A percentile compares a stretch with the other conserved stretches of the same genome.
Conservation (phyloP, 2,797 vertebrate genomes). For the Percopsis omiscomaycus region DNA sequence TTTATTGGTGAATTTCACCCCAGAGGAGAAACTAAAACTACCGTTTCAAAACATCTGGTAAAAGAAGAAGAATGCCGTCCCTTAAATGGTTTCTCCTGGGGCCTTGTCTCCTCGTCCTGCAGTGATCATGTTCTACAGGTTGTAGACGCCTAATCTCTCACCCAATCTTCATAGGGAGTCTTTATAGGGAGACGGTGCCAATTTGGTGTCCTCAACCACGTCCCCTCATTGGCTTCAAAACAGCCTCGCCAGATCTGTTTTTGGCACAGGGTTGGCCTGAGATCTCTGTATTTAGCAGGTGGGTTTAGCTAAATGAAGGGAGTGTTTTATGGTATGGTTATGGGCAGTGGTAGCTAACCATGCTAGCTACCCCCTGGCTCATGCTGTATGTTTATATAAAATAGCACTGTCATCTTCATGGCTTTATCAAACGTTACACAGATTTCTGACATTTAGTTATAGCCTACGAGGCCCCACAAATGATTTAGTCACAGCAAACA, state of each 20-base stretch:
- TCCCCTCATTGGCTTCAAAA: neutral
- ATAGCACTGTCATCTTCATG: too few relatives aligned
- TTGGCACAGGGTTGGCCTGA: neutral
- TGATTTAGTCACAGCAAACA: too few relatives aligned
- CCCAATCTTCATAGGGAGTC: neutral
- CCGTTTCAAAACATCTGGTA: neutral
- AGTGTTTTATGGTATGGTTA: conserved; percentile 3
- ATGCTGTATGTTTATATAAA: too few relatives aligned
- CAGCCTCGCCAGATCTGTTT: neutral
- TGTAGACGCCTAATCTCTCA: neutral
- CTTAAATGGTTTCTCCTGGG: conserved; percentile 41
- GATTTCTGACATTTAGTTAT: too few relatives aligned
- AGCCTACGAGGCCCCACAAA: too few relatives aligned
- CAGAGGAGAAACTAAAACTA: conserved; percentile 1
- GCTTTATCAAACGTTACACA: too few relatives aligned
- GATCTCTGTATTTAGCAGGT: conserved; percentile 6
- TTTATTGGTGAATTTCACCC: neutral
- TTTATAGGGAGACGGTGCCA: neutral
- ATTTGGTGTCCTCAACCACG: conserved; percentile 6
- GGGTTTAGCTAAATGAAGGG: conserved; percentile 1
- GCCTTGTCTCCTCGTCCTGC: neutral
- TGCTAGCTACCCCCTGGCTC: too few relatives aligned
- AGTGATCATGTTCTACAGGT: neutral
- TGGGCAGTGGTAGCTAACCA: neutral
- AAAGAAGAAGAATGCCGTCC: conserved; percentile 26